Conservation (phyloP, 2,888 invertebrate genomes). For the Halictus quadricinctus region DNA sequence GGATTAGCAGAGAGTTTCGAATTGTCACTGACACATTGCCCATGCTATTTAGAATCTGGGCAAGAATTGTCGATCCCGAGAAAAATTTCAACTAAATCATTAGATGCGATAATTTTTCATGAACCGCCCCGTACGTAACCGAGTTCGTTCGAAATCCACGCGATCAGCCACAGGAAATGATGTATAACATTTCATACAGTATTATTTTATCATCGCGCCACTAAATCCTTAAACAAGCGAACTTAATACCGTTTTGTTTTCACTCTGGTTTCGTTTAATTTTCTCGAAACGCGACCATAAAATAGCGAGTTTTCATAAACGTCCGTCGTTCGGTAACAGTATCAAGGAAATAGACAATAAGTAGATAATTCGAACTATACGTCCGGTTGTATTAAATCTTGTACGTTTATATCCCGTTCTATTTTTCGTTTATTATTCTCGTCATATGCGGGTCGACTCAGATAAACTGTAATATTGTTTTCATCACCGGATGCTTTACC, state of each 20-base stretch:
- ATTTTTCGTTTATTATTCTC: not conserved
- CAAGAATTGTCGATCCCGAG: not conserved
- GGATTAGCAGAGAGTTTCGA: slow-evolving; percentile 7
- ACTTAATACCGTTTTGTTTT: not conserved
- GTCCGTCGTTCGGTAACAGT: not conserved
- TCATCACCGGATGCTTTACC: not conserved
- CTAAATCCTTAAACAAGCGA: not conserved
- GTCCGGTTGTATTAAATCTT: not conserved
- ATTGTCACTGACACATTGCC: not conserved
- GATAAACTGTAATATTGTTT: not conserved
- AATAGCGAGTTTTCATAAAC: not conserved
- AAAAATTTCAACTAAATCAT: not conserved
- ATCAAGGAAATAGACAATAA: not conserved
- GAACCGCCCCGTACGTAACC: too few relatives aligned
- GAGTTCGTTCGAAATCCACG: not conserved
- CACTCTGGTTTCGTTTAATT: not conserved
- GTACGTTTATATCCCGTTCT: not conserved
- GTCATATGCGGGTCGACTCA: not conserved
- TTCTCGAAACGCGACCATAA: too few relatives aligned
- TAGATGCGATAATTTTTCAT: too few relatives aligned
- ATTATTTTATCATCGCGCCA: not conserved
- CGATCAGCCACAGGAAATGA: not conserved
- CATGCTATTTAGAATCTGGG: not conserved
- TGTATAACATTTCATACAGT: not conserved
- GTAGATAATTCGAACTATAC: not conserved